A percentile compares a stretch with the other conserved stretches of the same genome.
These are phyloP conservation scores for Lepisosteus osseus DNA, from an alignment of 2,113 vertebrate species.

Conservation along the genomic window DNA sequence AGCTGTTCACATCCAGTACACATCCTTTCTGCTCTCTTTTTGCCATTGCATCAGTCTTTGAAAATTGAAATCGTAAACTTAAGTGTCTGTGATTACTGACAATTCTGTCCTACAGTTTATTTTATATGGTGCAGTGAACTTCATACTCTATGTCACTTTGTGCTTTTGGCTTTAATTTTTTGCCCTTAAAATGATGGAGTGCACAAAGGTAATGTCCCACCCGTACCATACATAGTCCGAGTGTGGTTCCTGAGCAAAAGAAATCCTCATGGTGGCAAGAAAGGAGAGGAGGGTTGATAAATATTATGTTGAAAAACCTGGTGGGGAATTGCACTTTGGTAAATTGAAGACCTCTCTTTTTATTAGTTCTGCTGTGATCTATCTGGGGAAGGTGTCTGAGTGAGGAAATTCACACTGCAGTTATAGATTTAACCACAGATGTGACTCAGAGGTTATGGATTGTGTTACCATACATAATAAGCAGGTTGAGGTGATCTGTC, in stretches of 20 bases:
- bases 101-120: no score
- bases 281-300: conserved; percentile 4
- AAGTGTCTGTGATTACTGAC: no score
- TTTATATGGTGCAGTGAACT: no score
- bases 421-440: conserved; percentile 28
- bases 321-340: background rate
- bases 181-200: no score
- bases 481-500: background rate
- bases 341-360: background rate
- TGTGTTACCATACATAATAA: background rate
- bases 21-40: no score
- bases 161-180: no score
- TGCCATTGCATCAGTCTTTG: no score
- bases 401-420: conserved; percentile 27
- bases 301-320: background rate
- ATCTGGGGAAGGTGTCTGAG: conserved; percentile 21
- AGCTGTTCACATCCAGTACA: no score
- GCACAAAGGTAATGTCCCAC: no score
- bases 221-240: no score
- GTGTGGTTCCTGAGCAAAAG: background rate
- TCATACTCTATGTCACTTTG: no score
- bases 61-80: no score
- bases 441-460: conserved; percentile 24
- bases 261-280: background rate
- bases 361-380: conserved; percentile 1